Evolutionary conservation across 2,797 vertebrate genomes (phyloP), one percentile per base, ranked within the genome.

Genomic region (Pseudochaenichthys georgianus): DNA sequence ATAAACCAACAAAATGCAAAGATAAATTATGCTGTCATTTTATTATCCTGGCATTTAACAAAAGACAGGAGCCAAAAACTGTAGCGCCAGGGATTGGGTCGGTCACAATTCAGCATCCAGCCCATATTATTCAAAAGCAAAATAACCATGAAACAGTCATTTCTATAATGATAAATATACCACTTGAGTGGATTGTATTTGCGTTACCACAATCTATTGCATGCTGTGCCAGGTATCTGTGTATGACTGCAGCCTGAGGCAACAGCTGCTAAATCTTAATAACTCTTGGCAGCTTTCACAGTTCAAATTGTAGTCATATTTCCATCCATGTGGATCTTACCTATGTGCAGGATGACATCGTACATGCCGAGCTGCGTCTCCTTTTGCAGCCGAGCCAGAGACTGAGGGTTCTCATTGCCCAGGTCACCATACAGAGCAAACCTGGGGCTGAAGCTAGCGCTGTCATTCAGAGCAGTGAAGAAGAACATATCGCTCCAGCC

Each of bases 321-420:
- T 48, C 10, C 43, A 61, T 64, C 16, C 15, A 15, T 8, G 42
- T 50, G 46, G 34, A 34, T 42, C 90, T 87, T 88, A 98, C 97
- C 97, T 70, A 97, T 95, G 82, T 97, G 97, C 51, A 98, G 93
- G 73, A 97, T 91, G 45, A 71, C 93, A 0, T 98, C 96, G 9
- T 96, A 97, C 95, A 95, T 94, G 78, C 94, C 93, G n/a, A 91
- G 82, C 88, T 96, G 95, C 0, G 95, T 95, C 69, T 97, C 97
- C 71, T 95, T 96, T 85, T 94, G 96, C 64, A 98, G 93, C 13
- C 96, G 89, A n/a, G 96, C 95, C 58, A 98, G 90, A 50, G 97
- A 96, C 89, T 96, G 96, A 0, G 97, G 94, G 86, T 98, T 98
- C 70, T 96, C 94, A 6, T 97, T 95, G 12, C 97, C 97, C 90